A percentile compares a stretch with the other conserved stretches of the same genome.
phyloP scores from a whole-genome alignment of 2,797 vertebrate species.

The Poeciliopsis paucimaculata region DNA sequence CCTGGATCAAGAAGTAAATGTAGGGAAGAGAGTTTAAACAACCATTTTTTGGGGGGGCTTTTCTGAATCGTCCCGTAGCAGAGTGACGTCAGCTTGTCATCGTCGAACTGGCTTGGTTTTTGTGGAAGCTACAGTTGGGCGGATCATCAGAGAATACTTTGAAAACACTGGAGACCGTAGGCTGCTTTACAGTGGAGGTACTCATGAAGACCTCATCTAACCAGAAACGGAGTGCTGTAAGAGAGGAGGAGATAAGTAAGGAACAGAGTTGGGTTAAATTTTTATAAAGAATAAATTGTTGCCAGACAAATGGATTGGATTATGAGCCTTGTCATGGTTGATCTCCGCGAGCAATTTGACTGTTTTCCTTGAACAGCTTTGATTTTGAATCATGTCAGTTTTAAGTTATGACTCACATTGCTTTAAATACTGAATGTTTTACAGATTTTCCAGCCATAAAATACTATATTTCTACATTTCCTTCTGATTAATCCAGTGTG shows the following conservation, averaged over 20 bases:
- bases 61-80: not conserved
- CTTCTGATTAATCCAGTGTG: not conserved
- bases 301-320: not conserved
- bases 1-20: not conserved
- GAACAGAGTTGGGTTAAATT: not conserved
- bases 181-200: not conserved
- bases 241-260: not conserved
- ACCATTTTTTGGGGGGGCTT: not conserved
- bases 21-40: not conserved
- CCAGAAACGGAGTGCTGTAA: not conserved
- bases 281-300: not conserved
- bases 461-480: not conserved
- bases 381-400: not conserved
- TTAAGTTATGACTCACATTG: not conserved
- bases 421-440: not conserved
- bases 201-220: not conserved
- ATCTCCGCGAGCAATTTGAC: not conserved
- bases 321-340: not conserved
- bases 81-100: not conserved
- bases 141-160: not conserved
- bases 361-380: not conserved
- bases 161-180: not conserved
- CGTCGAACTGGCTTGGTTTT: not conserved
- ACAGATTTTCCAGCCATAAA: not conserved
- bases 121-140: not conserved